Conservation (phyloP, 2,113 vertebrate species). For the Beaufortia kweichowensis region DNA sequence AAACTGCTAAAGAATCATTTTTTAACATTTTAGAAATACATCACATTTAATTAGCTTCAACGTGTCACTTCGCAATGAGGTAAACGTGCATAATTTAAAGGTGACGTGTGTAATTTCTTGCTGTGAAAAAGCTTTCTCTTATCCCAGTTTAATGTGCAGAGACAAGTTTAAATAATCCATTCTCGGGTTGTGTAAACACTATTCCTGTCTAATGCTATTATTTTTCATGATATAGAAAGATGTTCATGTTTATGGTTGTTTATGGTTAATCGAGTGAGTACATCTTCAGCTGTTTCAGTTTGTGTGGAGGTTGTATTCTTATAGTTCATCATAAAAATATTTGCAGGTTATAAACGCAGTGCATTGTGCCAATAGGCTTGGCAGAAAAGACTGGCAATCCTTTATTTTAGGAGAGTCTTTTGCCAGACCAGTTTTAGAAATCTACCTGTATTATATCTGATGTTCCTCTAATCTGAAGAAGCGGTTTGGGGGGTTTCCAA, state of each 20-base stretch:
- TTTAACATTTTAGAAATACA: background rate
- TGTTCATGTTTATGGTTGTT: no score
- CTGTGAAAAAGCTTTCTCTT: background rate
- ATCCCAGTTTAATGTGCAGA: background rate
- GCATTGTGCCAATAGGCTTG: background rate
- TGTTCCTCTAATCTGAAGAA: no score
- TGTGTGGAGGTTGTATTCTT: background rate
- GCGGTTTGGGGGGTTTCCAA: background rate
- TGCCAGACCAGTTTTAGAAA: background rate
- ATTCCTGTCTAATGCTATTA: background rate
- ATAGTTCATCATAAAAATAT: background rate
- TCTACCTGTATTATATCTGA: background rate
- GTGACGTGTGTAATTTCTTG: conserved; percentile 11
- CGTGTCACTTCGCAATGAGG: background rate
- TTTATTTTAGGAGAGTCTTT: background rate
- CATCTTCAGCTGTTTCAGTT: no score
- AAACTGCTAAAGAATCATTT: background rate
- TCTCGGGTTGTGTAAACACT: no score
- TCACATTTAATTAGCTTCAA: conserved; percentile 27
- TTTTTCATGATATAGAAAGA: no score
- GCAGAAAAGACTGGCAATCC: background rate
- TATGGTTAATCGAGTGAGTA: no score
- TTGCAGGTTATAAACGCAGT: background rate
- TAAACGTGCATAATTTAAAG: conserved; percentile 10
- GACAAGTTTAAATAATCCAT: background rate